Base-by-base conservation (phyloP, 2,113 vertebrate species). In the Leucopsar rothschildi region DNA sequence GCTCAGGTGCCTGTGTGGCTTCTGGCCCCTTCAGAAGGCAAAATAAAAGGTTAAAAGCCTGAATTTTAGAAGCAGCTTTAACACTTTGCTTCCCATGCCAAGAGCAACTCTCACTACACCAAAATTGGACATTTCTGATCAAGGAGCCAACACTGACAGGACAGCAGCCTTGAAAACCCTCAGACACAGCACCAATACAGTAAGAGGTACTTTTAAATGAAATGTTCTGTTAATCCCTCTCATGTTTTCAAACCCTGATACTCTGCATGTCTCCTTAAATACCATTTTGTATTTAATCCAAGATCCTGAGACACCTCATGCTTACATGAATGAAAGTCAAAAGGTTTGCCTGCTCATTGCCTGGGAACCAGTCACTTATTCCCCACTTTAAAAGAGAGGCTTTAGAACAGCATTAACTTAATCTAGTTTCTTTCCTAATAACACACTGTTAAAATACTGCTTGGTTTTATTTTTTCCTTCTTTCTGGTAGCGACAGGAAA, bases 1-100 rank as follows among this genome's bases (percentile, higher is more conserved):
- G 12, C 53, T 50, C 0, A 0, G 6, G 23, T 28, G 31, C 31
- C 23, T 10, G 12, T 4, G 9, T 9, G 23, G 61, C 33, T 91
- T 76, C 37, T 23, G 63, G 77, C 27, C 40, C 49, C 2, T 17
- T 28, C 49, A 35, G 57, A 23, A 68, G 52, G 20, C 49, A n/a
- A 35, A 63, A 83, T 9, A 8, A 44, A 56, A 63, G 35, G 35
- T 24, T 42, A 28, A 63, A 63, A 90, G 22, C 10, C 28, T 49
- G 53, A 31, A 12, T 61, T 86, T 37, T 15, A 71, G 65, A 55
- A 92, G 29, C 20, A 68, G 29, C 40, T 75, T 72, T 44, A 63
- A 64, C 49, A 69, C 55, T 44, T 75, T 52, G n/a, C 23, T 60
- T 64, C 57, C 56, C 27, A 27, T 5, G 21, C 35, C 77, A 44